These are phyloP conservation scores for Eristalis intricaria DNA, from an alignment of 2,888 invertebrate species.

Conservation along the genomic window DNA sequence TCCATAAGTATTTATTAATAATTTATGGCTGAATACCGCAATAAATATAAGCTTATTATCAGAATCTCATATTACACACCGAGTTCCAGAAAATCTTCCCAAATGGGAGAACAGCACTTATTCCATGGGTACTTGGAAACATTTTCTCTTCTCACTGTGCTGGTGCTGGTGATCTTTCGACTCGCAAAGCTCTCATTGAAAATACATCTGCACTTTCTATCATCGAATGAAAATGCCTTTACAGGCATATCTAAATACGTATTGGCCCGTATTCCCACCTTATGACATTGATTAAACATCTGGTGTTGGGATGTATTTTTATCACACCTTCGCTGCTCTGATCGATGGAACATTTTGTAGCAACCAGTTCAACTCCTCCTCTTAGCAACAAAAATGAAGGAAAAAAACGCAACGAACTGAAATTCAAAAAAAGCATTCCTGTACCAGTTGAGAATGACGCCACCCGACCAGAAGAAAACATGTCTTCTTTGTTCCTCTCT, in stretches of 20 bases:
- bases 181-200: neutral
- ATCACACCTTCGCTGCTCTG: neutral
- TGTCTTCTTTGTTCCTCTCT: neutral
- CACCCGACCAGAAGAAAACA: constrained; percentile 11
- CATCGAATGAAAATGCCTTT: neutral
- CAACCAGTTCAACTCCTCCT: constrained; percentile 4
- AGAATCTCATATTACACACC: neutral
- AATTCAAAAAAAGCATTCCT: neutral
- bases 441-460: constrained; percentile 22
- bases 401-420: neutral
- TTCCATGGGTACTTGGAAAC: neutral
- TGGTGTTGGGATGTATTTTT: neutral
- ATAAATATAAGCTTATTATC: neutral
- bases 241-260: neutral
- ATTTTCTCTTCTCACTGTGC: neutral
- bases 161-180: constrained; percentile 25
- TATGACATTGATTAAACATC: constrained; percentile 14
- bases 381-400: constrained; percentile 29
- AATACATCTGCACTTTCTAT: neutral
- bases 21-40: neutral
- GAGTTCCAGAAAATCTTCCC: neutral
- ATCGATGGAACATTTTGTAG: neutral
- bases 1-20: neutral
- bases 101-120: neutral
- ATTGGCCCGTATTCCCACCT: neutral